These are phyloP conservation scores for Euplexia lucipara DNA, from an alignment of 2,888 invertebrate species.

Conservation along the genomic window DNA sequence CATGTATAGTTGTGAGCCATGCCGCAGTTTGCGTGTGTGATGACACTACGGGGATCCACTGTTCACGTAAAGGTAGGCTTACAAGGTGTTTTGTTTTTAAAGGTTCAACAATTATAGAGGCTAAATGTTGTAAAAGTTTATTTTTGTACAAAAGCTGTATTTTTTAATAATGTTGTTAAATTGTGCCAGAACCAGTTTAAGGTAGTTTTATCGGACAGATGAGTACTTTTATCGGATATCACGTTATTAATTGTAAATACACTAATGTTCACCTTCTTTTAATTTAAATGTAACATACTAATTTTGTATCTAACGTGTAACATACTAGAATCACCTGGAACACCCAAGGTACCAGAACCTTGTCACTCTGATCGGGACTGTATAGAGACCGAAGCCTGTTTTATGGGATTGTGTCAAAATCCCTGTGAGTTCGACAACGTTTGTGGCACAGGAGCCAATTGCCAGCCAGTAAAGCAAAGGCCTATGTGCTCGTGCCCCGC, in stretches of 20 bases:
- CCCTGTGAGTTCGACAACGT: conserved; percentile 95
- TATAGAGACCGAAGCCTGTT: conserved; percentile 95
- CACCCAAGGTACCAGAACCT: conserved; percentile 93
- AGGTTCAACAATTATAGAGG: conserved; percentile 11
- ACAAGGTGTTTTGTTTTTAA: conserved; percentile 68
- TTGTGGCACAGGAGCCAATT: conserved; percentile 94
- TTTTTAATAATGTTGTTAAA: conserved; percentile 9
- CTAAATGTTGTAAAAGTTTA: background rate
- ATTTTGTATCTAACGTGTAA: conserved; percentile 84
- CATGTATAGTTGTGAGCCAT: conserved; percentile 92
- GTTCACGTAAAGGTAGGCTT: conserved; percentile 91
- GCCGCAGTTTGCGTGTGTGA: conserved; percentile 92
- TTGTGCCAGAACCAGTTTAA: conserved; percentile 31
- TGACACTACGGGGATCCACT: conserved; percentile 91
- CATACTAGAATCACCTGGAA: conserved; percentile 93
- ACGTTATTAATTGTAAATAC: conserved; percentile 70
- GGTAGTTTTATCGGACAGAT: conserved; percentile 86
- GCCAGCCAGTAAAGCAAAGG: conserved; percentile 95
- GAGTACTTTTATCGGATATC: conserved; percentile 36
- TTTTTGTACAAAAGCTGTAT: conserved; percentile 12
- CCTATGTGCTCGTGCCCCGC: conserved; percentile 95
- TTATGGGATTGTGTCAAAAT: conserved; percentile 95
- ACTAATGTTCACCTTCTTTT: conserved; percentile 67
- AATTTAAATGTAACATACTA: conserved; percentile 79
- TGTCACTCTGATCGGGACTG: conserved; percentile 96